Percentiles rank a stretch among this genome's conserved stretches.
Conservation (phyloP, 2,888 invertebrate species). For the Drosophila incognita region DNA sequence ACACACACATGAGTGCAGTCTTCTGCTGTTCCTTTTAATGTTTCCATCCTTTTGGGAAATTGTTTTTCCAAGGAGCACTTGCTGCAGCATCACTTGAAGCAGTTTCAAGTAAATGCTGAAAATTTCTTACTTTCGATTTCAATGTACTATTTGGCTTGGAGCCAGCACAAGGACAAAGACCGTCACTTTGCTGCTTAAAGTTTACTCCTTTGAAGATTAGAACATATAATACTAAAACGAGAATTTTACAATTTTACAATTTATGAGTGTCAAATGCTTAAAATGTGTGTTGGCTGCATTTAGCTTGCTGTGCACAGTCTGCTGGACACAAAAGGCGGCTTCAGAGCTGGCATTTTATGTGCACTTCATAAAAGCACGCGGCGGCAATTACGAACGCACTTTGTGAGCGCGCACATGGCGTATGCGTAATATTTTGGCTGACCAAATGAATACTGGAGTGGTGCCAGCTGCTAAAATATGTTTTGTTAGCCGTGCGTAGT, state of each 20-base stretch:
- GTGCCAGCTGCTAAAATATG: conserved; percentile 37
- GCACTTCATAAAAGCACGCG: conserved; percentile 62
- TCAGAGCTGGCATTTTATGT: conserved; percentile 51
- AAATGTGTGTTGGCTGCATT: conserved; percentile 25
- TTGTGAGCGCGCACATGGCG: conserved; percentile 54
- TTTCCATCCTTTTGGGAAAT: conserved; percentile 59
- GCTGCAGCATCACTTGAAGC: conserved; percentile 27
- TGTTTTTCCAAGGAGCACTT: conserved; percentile 33
- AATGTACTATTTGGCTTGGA: conserved; percentile 22
- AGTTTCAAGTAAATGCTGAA: conserved; percentile 52
- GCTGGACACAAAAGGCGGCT: conserved; percentile 19
- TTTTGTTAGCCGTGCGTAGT: conserved; percentile 50
- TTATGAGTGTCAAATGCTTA: conserved; percentile 27
- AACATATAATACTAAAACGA: conserved; percentile 1
- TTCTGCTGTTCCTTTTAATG: conserved; percentile 42
- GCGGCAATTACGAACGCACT: conserved; percentile 68
- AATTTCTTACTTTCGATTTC: conserved; percentile 57
- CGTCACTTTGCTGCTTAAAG: conserved; percentile 19
- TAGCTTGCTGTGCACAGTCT: conserved; percentile 9
- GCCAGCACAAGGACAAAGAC: conserved; percentile 19
- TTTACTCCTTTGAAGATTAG: conserved; percentile 9
- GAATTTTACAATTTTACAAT: conserved; percentile 20
- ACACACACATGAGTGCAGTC: neutral
- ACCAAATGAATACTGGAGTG: conserved; percentile 31
- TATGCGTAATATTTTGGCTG: conserved; percentile 62